These are phyloP conservation scores for human (Homo sapiens) DNA, from an alignment of 2,113 vertebrate genomes.

Conservation along the genomic window DNA sequence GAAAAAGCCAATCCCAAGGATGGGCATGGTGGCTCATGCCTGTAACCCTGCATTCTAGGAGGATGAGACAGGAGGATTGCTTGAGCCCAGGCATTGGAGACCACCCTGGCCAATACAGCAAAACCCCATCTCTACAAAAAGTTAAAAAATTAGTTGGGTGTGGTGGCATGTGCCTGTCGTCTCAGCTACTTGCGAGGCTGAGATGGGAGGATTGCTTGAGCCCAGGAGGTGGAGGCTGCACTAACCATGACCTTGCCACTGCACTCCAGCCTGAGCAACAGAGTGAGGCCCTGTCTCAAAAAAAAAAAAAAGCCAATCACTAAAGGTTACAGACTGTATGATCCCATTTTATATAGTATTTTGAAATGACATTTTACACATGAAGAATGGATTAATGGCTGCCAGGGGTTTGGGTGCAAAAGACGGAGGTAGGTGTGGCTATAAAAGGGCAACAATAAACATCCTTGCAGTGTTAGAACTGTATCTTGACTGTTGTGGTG, in stretches of 20 bases:
- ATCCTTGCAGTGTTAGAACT: background rate
- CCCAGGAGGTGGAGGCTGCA: background rate
- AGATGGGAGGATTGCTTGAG: background rate
- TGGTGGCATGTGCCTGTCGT: too few species aligned
- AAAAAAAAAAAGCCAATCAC: background rate
- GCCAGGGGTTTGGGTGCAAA: background rate
- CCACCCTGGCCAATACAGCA: too few species aligned
- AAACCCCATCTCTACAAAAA: too few species aligned
- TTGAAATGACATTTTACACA: slow-evolving; percentile 6
- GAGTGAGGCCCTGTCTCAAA: background rate
- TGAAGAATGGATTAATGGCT: background rate
- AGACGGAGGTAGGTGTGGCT: background rate
- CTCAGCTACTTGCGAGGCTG: background rate
- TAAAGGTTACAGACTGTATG: background rate
- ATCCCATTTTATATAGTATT: background rate
- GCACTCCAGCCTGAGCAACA: background rate
- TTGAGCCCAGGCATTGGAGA: too few species aligned
- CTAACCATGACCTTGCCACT: too few species aligned
- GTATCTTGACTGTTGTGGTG: background rate
- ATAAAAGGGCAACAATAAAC: background rate
- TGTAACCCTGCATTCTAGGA: background rate
- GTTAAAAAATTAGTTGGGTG: too few species aligned
- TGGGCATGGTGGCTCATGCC: background rate
- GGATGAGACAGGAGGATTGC: too few species aligned
- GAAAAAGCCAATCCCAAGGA: background rate